Evolutionary conservation across 2,113 vertebrate species (phyloP), one percentile per base, ranked within the genome.

Genomic region (Myiozetetes cayanensis): DNA sequence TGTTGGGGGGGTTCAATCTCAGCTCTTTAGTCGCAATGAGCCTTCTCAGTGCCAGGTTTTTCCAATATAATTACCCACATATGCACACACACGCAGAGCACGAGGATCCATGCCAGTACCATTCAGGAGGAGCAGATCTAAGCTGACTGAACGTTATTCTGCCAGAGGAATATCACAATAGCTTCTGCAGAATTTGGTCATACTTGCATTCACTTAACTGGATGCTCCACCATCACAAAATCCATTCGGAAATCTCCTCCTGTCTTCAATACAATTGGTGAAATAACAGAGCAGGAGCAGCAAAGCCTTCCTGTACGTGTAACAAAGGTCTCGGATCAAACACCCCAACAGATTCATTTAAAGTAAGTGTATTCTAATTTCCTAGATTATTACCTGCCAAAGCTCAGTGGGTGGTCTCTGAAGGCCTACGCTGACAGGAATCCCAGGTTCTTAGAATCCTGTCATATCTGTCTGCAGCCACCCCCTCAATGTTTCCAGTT

Each of bases 361-460:
- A 88, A 92, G 20, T 91, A 78, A 92, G 21, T 49, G 76, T 85
- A 86, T 89, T 95, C 82, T 95, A 94, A 95, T 95, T 96, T 93
- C 89, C 90, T 92, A 93, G 89, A 97, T 96, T 93, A 96, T 96
- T 85, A 97, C 94, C 94, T 97, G 91, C 94, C 94, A 97, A 90
- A 93, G 79, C 93, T 81, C 73, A 92, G 96, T 96, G 96, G 96
- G 96, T 95, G 94, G 93, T 85, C 94, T 95, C 96, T 72, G 83
- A 72, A 85, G 93, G 91, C 96, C 85, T 92, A 95, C 43, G 47
- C 87, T 35, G 10, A 86, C 92, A 96, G 96, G 92, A 97, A 94
- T 94, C 88, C 85, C 96, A 97, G 88, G 90, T 96, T 96, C 86
- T 92, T 22, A 85, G 72, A 95, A 94, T 94, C 80, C 76, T 96